Percentiles rank a stretch among this genome's conserved stretches.
Conservation (phyloP, 1,140 invertebrate species). For the Polypedilum vanderplanki region DNA sequence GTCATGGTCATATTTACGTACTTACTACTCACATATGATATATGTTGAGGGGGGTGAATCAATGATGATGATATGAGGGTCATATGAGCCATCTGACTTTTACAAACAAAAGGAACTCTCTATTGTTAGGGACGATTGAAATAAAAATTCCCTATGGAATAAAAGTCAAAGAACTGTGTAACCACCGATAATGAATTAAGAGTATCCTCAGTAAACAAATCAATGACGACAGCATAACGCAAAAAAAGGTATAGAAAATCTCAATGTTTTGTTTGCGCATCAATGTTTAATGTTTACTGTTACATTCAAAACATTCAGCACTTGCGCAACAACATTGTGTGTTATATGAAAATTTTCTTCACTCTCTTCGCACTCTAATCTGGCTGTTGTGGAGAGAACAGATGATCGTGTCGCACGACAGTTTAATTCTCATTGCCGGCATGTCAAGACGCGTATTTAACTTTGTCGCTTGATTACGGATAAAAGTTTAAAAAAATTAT, state of each 20-base stretch:
- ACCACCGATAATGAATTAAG: slow-evolving; percentile 27
- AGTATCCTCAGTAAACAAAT: slow-evolving; percentile 22
- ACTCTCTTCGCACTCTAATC: no score
- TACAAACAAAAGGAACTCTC: neutral
- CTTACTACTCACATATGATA: neutral
- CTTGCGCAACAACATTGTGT: slow-evolving; percentile 4
- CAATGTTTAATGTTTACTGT: neutral
- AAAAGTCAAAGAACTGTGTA: neutral
- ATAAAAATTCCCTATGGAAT: neutral
- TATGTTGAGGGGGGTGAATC: neutral
- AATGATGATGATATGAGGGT: no score
- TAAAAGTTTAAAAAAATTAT: neutral
- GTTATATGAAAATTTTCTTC: neutral
- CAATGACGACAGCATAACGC: neutral
- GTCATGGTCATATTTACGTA: slow-evolving; percentile 13
- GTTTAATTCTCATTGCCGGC: neutral
- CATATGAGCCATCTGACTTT: slow-evolving; percentile 7
- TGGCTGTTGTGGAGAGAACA: no score
- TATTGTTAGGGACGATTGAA: neutral
- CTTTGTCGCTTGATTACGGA: neutral
- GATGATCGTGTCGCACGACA: neutral
- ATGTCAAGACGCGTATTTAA: slow-evolving; percentile 11
- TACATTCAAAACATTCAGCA: neutral
- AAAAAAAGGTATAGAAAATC: neutral
- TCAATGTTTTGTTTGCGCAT: slow-evolving; percentile 17